Conservation (phyloP, 2,113 vertebrate genomes). For the Puma concolor region DNA sequence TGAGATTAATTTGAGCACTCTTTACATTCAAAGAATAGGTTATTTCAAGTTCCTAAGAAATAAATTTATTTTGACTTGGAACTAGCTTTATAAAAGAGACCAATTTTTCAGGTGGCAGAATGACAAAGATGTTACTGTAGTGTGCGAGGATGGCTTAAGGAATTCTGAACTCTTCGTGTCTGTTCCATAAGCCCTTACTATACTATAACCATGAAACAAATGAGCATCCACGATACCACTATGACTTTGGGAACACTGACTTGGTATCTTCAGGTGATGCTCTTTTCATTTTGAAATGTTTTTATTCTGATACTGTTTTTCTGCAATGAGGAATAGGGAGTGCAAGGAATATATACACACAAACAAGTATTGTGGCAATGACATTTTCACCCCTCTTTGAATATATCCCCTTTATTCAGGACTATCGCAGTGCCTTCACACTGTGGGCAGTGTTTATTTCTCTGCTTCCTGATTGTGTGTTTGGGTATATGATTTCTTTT, state of each 20-base stretch:
- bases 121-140: background rate
- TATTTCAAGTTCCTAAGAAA: background rate
- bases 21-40: background rate
- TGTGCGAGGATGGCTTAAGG: background rate
- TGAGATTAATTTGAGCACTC: background rate
- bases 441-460: background rate
- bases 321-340: background rate
- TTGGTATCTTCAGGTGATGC: background rate
- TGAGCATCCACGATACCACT: background rate
- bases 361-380: background rate
- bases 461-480: background rate
- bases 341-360: background rate
- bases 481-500: background rate
- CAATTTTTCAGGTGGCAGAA: background rate
- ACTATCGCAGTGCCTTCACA: background rate
- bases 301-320: background rate
- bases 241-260: background rate
- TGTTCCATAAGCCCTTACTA: background rate
- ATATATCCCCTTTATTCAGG: no score
- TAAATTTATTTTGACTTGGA: background rate
- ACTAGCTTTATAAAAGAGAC: background rate
- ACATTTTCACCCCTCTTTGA: background rate
- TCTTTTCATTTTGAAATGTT: background rate
- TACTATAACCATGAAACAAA: background rate
- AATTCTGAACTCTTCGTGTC: background rate